Conservation (phyloP, 2,888 invertebrate genomes). For the Pyrrhia umbra region DNA sequence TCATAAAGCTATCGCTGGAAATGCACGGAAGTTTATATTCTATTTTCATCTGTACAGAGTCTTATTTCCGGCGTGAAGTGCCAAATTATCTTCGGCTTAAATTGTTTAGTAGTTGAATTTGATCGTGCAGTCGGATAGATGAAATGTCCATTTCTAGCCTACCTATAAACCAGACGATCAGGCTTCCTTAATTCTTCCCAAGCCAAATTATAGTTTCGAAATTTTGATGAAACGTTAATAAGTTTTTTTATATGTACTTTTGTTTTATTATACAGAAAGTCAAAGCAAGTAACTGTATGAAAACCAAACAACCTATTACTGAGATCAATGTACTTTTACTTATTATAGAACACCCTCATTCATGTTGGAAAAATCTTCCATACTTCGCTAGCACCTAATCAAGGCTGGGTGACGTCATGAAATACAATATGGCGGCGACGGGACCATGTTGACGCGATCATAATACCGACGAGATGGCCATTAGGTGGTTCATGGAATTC, state of each 20-base stretch:
- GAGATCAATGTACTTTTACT: constrained; percentile 15
- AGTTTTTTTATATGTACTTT: no score
- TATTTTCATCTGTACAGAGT: neutral
- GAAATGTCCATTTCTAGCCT: neutral
- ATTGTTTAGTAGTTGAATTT: neutral
- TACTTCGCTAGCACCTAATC: constrained; percentile 36
- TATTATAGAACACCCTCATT: constrained; percentile 14
- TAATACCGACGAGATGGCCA: constrained; percentile 32
- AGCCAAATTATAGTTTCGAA: no score
- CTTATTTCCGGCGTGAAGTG: neutral
- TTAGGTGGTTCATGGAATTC: constrained; percentile 24
- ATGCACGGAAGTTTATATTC: neutral
- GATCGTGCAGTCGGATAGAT: neutral
- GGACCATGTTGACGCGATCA: constrained; percentile 30
- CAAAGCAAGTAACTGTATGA: no score
- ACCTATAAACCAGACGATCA: no score
- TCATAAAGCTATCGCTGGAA: constrained; percentile 10
- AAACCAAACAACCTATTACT: neutral
- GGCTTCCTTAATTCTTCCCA: no score
- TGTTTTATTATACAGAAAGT: no score
- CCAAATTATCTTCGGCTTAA: neutral
- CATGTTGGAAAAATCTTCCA: constrained; percentile 20
- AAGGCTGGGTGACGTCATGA: constrained; percentile 47
- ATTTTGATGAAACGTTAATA: no score
- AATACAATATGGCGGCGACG: constrained; percentile 36